Base-by-base conservation (phyloP, 1,140 invertebrate genomes). In the Plodia interpunctella region DNA sequence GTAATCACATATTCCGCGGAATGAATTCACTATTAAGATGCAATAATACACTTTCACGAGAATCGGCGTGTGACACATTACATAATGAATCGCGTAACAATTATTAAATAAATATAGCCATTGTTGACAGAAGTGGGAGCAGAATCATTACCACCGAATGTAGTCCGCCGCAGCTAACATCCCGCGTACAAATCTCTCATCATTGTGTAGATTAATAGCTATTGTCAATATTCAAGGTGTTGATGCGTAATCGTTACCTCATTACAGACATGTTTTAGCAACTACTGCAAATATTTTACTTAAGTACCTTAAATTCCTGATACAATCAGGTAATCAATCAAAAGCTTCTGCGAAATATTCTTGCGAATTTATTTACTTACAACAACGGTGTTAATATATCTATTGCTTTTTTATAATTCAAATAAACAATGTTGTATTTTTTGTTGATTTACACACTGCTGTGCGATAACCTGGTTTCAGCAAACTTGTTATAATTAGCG, bases 201-300 rank as follows among this genome's bases (percentile, higher is more conserved):
- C 70, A 78, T 83, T 80, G 78, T 76, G 59, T 66, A 65, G 66
- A 72, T 66, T 80, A 83, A 82, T 84, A 75, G 72, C 68, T 60
- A 84, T 84, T 83, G 80, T 83, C 68, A 80, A 83, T 78, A 85
- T 83, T 80, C 76, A 83, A 82, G 69, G 65, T 65, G 67, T 65
- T 57, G 63, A 59, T 60, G 72, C 61, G 62, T 74, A 71, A 72
- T 65, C 57, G 62, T 79, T 72, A 74, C 68, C 58, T 78, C 66
- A 69, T 68, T 44, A 44, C 38, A 44, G 38, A 5, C 38, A 44
- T 60, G 56, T 65, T 62, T 49, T 60, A 13, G n/a, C 49, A 13
- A 44, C 15, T 44, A 2, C n/a, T 44, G 38, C 38, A 44, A 5
- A 15, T 44, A 44, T 44, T 44, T 44, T 44, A 44, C n/a, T 15